phyloP scores from a whole-genome alignment of 2,888 invertebrate species.

The Tipula confusa region DNA sequence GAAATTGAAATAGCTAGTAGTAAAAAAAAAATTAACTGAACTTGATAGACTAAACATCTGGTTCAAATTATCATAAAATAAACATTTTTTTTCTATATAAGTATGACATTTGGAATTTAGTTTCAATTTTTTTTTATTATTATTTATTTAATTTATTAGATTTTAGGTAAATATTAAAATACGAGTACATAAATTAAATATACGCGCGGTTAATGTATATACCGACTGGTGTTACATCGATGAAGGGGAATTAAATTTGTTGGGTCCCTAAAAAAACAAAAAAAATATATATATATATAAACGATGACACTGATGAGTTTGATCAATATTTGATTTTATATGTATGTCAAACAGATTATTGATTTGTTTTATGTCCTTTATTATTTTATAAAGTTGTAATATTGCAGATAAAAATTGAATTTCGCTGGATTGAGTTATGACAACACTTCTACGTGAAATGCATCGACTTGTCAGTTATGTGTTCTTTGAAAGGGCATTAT shows the following conservation, averaged over 20 bases:
- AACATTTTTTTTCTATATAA: neutral
- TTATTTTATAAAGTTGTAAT: no score
- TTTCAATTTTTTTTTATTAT: slow-evolving; percentile 12
- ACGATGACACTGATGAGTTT: neutral
- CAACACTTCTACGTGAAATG: no score
- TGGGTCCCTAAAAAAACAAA: neutral
- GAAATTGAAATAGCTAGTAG: neutral
- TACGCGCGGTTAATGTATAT: neutral
- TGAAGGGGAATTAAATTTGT: neutral
- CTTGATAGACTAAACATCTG: neutral
- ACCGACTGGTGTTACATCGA: neutral
- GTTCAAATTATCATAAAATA: slow-evolving; percentile 25
- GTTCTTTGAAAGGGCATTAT: no score
- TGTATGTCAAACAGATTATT: no score
- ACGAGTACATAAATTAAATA: neutral
- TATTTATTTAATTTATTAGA: neutral
- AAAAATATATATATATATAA: no score
- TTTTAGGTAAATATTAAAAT: neutral
- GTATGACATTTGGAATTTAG: neutral
- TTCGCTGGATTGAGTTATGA: no score
- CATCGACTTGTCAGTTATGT: no score
- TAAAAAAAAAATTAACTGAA: neutral
- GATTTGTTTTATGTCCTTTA: no score
- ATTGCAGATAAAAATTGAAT: no score
- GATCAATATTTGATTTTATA: neutral